phyloP scores from a whole-genome alignment of 2,113 vertebrate genomes.

The Girardinichthys multiradiatus region DNA sequence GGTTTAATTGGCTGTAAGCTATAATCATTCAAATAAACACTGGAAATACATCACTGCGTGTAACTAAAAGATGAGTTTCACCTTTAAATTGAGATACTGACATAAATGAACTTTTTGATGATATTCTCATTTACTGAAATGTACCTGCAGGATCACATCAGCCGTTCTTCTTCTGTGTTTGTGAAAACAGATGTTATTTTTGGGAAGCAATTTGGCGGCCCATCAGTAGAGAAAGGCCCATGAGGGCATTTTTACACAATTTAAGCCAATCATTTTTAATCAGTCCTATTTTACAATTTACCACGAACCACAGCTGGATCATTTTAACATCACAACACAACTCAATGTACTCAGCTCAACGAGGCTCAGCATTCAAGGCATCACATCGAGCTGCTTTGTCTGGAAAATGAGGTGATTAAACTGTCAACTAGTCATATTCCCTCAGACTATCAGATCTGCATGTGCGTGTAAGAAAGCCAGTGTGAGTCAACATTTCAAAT shows the following conservation, averaged over 20 bases:
- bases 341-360: background rate
- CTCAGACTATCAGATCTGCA: background rate
- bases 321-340: background rate
- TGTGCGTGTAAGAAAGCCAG: no score
- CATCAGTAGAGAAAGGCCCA: background rate
- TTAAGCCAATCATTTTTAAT: slow-evolving; percentile 1
- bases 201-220: background rate
- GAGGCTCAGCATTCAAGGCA: background rate
- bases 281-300: background rate
- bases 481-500: background rate
- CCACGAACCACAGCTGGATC: background rate
- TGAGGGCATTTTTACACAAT: background rate
- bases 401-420: background rate
- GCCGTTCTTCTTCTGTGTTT: background rate
- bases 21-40: background rate
- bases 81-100: no score
- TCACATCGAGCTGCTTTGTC: background rate
- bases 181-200: background rate
- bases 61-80: no score
- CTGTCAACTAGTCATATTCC: slow-evolving; percentile 3
- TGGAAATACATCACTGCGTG: no score
- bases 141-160: background rate
- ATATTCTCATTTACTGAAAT: background rate
- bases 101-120: no score
- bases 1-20: background rate